phyloP scores from a whole-genome alignment of 2,113 vertebrate species.

The Megaceryle maxima region DNA sequence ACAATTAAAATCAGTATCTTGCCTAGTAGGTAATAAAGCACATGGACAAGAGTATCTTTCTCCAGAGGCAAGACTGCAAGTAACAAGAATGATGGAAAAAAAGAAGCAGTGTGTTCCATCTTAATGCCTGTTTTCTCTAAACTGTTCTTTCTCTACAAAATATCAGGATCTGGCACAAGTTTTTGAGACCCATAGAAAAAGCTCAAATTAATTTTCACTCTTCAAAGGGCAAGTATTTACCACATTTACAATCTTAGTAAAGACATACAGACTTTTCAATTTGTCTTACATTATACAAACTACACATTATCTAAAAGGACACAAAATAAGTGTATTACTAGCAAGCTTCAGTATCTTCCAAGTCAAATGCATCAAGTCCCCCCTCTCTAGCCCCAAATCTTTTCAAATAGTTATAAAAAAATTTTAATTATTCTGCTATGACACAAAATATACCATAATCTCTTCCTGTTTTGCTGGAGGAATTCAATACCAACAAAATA shows the following conservation, averaged over 20 bases:
- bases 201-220: not conserved
- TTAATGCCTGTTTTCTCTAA: not conserved
- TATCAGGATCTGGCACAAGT: not conserved
- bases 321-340: not conserved
- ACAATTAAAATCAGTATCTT: not conserved
- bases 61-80: not conserved
- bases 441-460: not conserved
- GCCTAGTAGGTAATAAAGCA: not conserved
- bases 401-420: not conserved
- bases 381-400: fast-evolving
- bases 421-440: not conserved
- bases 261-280: not conserved
- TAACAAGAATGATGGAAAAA: not conserved
- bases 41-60: not conserved
- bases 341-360: not conserved
- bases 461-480: not conserved
- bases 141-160: not conserved
- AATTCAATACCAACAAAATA: not conserved
- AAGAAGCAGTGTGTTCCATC: not conserved
- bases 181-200: not conserved
- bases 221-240: not conserved
- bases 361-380: not conserved
- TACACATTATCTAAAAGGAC: not conserved
- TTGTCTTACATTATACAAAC: not conserved
- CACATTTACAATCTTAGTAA: not conserved